Evolutionary conservation across 1,140 invertebrate genomes (phyloP).

Genomic region (Stenopsyche tienmushanensis): DNA sequence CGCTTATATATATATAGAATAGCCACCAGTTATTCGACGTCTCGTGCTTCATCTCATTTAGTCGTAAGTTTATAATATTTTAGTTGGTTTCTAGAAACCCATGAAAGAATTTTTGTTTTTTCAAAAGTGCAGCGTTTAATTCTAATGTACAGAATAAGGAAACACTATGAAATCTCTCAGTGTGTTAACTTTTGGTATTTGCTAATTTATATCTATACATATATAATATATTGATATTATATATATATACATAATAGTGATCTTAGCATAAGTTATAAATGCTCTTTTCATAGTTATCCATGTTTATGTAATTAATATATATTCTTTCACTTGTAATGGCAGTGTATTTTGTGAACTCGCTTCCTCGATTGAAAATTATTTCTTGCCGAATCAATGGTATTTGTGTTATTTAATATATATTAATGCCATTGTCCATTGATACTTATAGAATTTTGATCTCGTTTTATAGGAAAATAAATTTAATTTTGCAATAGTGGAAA

Average conservation of each 20-base stretch:
- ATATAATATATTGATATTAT: slow-evolving; percentile 19
- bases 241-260: not conserved
- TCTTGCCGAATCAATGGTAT: not conserved
- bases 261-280: not conserved
- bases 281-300: slow-evolving; percentile 15
- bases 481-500: no score
- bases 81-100: slow-evolving; percentile 42
- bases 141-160: slow-evolving; percentile 42
- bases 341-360: no score
- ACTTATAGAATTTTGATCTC: not conserved
- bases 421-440: not conserved
- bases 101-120: slow-evolving; percentile 36
- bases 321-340: slow-evolving; percentile 35
- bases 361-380: no score
- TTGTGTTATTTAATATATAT: not conserved
- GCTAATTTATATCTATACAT: slow-evolving; percentile 34
- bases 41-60: slow-evolving; percentile 35
- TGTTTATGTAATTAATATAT: slow-evolving; percentile 17
- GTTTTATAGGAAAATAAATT: not conserved
- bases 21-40: slow-evolving; percentile 3
- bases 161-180: slow-evolving; percentile 36
- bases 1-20: slow-evolving; percentile 3
- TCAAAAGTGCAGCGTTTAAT: slow-evolving; percentile 41
- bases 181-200: slow-evolving; percentile 39
- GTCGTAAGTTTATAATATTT: slow-evolving; percentile 40